Conservation (phyloP, 2,888 invertebrate species). For the Philonicus albiceps region DNA sequence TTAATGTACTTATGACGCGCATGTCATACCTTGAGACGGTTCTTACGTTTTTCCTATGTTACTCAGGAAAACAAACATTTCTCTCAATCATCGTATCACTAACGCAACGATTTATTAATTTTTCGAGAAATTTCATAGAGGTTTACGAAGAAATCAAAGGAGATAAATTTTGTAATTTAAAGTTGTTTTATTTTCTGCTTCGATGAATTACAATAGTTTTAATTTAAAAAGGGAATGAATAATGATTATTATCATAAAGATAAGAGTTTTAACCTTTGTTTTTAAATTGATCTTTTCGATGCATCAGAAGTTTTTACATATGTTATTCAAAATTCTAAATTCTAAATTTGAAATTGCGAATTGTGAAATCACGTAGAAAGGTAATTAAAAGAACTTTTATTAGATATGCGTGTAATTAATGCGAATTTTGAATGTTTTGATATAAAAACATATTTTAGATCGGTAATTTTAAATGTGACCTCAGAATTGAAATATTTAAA, state of each 20-base stretch:
- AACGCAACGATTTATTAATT: background rate
- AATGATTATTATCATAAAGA: background rate
- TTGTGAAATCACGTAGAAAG: background rate
- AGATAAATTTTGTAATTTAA: background rate
- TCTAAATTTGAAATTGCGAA: background rate
- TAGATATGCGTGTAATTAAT: no score
- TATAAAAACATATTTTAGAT: no score
- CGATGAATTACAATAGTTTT: background rate
- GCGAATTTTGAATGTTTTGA: no score
- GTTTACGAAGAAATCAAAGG: background rate
- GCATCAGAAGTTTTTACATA: background rate
- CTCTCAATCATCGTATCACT: background rate
- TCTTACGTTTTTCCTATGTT: background rate
- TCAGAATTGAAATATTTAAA: no score
- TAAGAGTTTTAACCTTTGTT: background rate
- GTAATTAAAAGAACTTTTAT: background rate
- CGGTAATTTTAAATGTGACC: no score
- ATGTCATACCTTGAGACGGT: background rate
- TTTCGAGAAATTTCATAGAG: background rate
- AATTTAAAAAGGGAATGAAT: background rate
- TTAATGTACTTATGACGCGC: background rate
- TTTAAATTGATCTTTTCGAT: background rate
- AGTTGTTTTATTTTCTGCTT: background rate
- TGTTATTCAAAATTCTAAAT: background rate
- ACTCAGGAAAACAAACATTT: background rate